Evolutionary conservation across 64 coral and sea anemone genomes (phyloP).

Genomic region (Pachyseris speciosa): DNA sequence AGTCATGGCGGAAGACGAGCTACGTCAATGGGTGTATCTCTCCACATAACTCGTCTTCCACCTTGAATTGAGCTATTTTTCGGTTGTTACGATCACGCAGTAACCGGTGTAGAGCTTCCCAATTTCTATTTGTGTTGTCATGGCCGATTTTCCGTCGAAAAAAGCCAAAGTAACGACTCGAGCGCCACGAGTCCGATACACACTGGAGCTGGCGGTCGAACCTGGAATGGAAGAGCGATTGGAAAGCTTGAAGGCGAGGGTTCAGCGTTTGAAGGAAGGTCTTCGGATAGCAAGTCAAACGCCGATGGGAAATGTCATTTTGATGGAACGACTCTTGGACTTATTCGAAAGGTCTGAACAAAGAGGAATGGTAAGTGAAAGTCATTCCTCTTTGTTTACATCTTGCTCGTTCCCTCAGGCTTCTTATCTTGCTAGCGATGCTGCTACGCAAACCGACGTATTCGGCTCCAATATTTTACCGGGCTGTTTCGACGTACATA

Average conservation of each 20-base stretch:
- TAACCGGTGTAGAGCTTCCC: not conserved
- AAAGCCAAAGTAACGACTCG: not conserved
- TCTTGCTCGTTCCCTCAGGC: not conserved
- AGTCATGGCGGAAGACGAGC: not conserved
- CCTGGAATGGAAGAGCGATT: conserved; percentile 49
- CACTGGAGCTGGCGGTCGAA: conserved; percentile 9
- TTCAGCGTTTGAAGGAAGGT: conserved; percentile 6
- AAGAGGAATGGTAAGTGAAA: not conserved
- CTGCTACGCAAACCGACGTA: conserved; percentile 3
- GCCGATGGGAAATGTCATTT: conserved; percentile 34
- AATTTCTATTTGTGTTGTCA: too few species aligned
- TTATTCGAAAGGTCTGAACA: not conserved
- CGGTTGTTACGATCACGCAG: not conserved
- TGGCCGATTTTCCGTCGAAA: too few species aligned
- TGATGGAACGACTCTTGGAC: conserved; percentile 36
- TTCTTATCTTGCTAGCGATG: not conserved
- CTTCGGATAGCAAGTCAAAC: not conserved
- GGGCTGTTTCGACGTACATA: conserved; percentile 25
- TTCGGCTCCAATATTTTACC: not conserved
- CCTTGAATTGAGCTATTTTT: not conserved
- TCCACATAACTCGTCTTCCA: not conserved
- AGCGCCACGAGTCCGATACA: not conserved
- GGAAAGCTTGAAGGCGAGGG: conserved; percentile 2
- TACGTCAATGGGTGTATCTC: not conserved
- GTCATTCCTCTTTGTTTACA: not conserved